These are phyloP conservation scores for Thecocarcelia acutangulata DNA, from an alignment of 2,888 invertebrate genomes.

Conservation along the genomic window DNA sequence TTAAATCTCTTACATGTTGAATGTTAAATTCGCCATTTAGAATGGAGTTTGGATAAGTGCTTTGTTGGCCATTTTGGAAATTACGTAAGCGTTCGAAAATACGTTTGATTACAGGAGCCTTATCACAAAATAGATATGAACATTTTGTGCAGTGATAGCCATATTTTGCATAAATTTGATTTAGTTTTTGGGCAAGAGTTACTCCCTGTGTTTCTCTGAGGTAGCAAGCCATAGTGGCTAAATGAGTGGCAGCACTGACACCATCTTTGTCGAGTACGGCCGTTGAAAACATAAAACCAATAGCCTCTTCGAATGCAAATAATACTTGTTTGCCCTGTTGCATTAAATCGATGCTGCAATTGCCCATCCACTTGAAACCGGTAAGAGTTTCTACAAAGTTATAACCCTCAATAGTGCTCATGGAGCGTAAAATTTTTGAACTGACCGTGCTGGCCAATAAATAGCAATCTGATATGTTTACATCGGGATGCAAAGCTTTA, in stretches of 20 bases:
- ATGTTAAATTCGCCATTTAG: conserved; percentile 85
- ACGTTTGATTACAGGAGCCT: conserved; percentile 85
- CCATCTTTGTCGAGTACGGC: conserved; percentile 98
- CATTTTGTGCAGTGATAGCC: conserved; percentile 94
- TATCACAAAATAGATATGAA: conserved; percentile 94
- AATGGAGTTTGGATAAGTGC: conserved; percentile 88
- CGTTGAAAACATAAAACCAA: conserved; percentile 97
- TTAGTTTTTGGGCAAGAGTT: conserved; percentile 85
- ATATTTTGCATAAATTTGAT: conserved; percentile 90
- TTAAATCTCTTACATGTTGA: conserved; percentile 91
- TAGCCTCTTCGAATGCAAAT: conserved; percentile 99
- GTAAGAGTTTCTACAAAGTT: conserved; percentile 94
- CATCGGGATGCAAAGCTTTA: conserved; percentile 81
- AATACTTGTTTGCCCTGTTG: conserved; percentile 89
- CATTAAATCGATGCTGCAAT: conserved; percentile 88
- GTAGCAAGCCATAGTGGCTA: conserved; percentile 89
- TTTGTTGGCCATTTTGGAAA: conserved; percentile 81
- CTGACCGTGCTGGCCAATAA: conserved; percentile 97
- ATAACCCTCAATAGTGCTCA: conserved; percentile 90
- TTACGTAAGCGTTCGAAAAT: conserved; percentile 93
- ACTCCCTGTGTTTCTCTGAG: conserved; percentile 84
- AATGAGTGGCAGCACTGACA: conserved; percentile 91
- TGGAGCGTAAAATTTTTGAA: conserved; percentile 93
- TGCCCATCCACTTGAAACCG: conserved; percentile 99
- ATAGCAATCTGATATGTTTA: conserved; percentile 85